Conservation (phyloP, 2,113 vertebrate species). For the Myotis yumanensis region DNA sequence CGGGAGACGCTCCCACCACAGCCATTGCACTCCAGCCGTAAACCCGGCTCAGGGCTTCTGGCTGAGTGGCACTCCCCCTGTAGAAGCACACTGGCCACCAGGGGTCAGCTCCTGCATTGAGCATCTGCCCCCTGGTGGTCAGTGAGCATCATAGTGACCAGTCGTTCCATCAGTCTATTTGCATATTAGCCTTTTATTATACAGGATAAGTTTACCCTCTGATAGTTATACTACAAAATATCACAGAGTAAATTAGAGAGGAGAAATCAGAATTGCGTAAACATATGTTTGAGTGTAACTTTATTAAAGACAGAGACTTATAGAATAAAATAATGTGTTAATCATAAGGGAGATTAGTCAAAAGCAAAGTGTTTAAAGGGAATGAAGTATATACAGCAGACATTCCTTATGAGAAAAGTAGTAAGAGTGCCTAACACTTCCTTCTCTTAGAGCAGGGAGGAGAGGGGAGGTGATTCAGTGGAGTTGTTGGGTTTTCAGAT, state of each 20-base stretch:
- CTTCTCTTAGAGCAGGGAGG: background rate
- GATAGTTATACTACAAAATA: background rate
- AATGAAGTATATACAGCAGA: background rate
- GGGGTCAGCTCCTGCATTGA: no score
- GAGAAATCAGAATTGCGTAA: background rate
- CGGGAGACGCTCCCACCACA: no score
- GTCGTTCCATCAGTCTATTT: no score
- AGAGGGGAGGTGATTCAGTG: rapidly evolving
- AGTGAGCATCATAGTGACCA: no score
- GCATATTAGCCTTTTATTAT: no score
- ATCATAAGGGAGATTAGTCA: background rate
- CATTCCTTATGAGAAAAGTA: background rate
- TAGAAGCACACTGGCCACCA: no score
- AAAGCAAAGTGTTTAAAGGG: background rate
- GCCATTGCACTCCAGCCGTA: no score
- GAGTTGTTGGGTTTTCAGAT: background rate
- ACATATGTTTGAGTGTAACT: background rate
- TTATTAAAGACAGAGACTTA: background rate
- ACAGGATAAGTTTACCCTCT: background rate
- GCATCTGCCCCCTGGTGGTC: no score
- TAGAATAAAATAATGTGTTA: background rate
- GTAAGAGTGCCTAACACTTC: background rate
- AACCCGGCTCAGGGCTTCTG: no score
- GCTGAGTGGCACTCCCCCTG: no score
- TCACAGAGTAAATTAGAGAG: background rate